Evolutionary conservation across 2,797 vertebrate genomes (phyloP).

Genomic region (Tamandua tetradactyla): DNA sequence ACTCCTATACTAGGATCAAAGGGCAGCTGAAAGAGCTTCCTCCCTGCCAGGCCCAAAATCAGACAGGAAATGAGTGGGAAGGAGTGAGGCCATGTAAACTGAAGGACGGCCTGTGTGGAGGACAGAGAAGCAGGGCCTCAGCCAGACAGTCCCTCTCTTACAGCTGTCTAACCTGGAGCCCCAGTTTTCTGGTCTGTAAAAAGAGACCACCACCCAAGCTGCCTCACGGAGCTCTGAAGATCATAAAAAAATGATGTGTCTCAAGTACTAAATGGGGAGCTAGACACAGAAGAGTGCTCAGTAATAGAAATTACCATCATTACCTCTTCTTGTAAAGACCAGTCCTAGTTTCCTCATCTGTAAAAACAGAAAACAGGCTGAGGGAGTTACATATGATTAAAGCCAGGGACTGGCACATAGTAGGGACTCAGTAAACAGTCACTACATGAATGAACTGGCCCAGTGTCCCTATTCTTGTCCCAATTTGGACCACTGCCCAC

Average conservation of each 20-base stretch:
- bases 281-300: background rate
- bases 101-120: background rate
- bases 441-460: constrained; percentile 50
- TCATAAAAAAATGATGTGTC: background rate
- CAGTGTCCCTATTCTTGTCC: background rate
- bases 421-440: background rate
- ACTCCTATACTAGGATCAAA: background rate
- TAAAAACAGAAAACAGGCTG: background rate
- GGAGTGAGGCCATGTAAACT: background rate
- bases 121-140: background rate
- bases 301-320: background rate
- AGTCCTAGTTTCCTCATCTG: constrained; percentile 10
- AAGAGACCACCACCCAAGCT: background rate
- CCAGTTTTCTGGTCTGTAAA: background rate
- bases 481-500: background rate
- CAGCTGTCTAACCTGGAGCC: background rate
- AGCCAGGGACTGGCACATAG: background rate
- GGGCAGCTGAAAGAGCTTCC: background rate
- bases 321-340: background rate
- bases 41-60: background rate
- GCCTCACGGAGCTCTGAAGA: background rate
- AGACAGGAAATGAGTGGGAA: background rate
- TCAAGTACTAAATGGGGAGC: background rate
- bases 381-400: background rate
- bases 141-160: background rate